These are phyloP conservation scores for Coenonympha arcania DNA, from an alignment of 2,888 invertebrate genomes.

Conservation along the genomic window DNA sequence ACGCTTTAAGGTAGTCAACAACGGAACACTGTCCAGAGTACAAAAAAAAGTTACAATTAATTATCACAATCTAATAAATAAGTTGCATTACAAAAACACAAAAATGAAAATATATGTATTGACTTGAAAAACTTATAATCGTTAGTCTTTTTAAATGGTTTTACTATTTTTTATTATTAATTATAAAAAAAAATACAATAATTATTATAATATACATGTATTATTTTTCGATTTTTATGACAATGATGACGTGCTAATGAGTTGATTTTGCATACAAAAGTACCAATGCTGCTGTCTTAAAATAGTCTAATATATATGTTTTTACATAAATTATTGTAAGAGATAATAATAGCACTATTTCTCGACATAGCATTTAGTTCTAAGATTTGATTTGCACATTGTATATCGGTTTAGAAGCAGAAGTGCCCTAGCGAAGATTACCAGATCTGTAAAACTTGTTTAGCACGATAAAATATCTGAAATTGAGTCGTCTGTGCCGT, in stretches of 20 bases:
- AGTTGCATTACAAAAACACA: constrained; percentile 49
- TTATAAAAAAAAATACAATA: constrained; percentile 31
- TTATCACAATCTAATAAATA: constrained; percentile 58
- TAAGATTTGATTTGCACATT: no score
- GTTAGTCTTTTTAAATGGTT: constrained; percentile 56
- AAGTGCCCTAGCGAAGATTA: no score
- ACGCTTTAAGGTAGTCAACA: constrained; percentile 25
- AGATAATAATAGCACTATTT: no score
- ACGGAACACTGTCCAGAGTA: constrained; percentile 30
- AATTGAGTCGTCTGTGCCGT: neutral
- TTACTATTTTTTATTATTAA: constrained; percentile 57
- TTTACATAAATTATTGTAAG: no score
- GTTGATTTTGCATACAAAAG: constrained; percentile 29
- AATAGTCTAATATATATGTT: no score
- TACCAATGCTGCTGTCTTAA: no score
- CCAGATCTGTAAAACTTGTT: no score
- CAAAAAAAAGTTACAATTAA: constrained; percentile 38
- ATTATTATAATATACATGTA: no score
- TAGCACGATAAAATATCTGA: neutral
- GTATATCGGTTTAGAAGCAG: no score
- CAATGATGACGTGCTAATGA: constrained; percentile 35
- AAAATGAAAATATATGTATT: constrained; percentile 43
- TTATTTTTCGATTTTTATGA: constrained; percentile 59
- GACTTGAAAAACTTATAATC: constrained; percentile 55
- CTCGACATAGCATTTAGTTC: no score